phyloP scores from a whole-genome alignment of 92 coral and sea anemone genomes.

The Isaurus tuberculatus region DNA sequence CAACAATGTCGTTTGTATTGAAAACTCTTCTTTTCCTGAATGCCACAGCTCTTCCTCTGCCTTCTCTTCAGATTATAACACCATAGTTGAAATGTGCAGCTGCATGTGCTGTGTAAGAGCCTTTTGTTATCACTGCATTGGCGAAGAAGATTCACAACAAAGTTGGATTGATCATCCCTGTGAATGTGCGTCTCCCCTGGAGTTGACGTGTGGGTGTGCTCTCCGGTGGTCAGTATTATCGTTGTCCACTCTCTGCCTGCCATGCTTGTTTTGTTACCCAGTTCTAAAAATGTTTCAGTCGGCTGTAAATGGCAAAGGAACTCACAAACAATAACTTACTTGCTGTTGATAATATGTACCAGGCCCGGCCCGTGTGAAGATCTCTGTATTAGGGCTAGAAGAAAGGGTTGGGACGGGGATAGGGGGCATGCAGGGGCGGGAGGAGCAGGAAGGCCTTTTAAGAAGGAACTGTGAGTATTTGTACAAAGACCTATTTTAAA shows the following conservation, averaged over 20 bases:
- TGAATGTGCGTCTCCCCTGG: background rate
- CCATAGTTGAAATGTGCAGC: constrained; percentile 17
- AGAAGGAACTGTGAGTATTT: no score
- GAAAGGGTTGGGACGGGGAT: no score
- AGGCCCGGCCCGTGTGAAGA: no score
- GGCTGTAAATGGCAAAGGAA: background rate
- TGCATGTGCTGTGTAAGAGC: constrained; percentile 30
- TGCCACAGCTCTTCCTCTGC: background rate
- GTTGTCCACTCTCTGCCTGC: constrained; percentile 2
- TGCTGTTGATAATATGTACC: no score
- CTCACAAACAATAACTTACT: background rate
- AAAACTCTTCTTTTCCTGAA: background rate
- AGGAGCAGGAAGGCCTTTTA: no score
- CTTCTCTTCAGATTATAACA: background rate
- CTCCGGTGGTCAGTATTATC: constrained; percentile 28
- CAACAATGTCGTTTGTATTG: background rate
- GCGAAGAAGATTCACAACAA: background rate
- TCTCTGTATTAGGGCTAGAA: no score
- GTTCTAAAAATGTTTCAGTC: background rate
- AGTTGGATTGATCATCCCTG: constrained; percentile 18
- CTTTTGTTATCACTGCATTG: constrained; percentile 6
- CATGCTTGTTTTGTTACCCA: constrained; percentile 30
- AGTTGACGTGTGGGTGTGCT: background rate
- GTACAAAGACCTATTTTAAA: no score
- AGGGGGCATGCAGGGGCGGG: no score